Evolutionary conservation across 2,888 invertebrate species (phyloP).

Genomic region (Lasius platythorax): DNA sequence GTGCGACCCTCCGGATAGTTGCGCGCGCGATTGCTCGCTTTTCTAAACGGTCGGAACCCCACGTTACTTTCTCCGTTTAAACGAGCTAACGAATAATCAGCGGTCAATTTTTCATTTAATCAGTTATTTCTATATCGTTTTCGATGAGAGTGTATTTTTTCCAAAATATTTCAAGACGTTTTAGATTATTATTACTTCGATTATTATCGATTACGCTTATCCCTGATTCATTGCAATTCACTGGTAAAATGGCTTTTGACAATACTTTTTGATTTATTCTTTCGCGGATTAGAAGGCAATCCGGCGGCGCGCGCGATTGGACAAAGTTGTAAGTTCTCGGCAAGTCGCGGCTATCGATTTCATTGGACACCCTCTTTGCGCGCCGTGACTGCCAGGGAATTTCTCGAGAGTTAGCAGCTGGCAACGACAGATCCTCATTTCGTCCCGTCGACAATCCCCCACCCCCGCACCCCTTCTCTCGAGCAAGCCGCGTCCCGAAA

Average conservation of each 20-base stretch:
- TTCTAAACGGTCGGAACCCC: slow-evolving; percentile 19
- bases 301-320: slow-evolving; percentile 48
- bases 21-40: slow-evolving; percentile 31
- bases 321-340: slow-evolving; percentile 58
- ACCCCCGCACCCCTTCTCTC: not conserved
- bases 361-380: slow-evolving; percentile 77
- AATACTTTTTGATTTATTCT: slow-evolving; percentile 27
- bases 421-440: slow-evolving; percentile 81
- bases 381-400: slow-evolving; percentile 80
- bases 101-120: slow-evolving; percentile 5
- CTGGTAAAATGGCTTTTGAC: not conserved
- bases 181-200: not conserved
- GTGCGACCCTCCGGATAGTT: slow-evolving; percentile 39
- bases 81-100: slow-evolving; percentile 10
- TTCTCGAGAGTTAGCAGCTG: slow-evolving; percentile 82
- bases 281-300: slow-evolving; percentile 11
- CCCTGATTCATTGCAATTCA: not conserved
- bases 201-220: not conserved
- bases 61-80: not conserved
- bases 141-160: not conserved
- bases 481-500: slow-evolving; percentile 31
- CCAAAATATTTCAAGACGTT: not conserved
- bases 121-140: not conserved
- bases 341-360: slow-evolving; percentile 80
- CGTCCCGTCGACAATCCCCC: slow-evolving; percentile 68